Evolutionary conservation across 2,113 vertebrate species (phyloP).

Genomic region (Cairina moschata): DNA sequence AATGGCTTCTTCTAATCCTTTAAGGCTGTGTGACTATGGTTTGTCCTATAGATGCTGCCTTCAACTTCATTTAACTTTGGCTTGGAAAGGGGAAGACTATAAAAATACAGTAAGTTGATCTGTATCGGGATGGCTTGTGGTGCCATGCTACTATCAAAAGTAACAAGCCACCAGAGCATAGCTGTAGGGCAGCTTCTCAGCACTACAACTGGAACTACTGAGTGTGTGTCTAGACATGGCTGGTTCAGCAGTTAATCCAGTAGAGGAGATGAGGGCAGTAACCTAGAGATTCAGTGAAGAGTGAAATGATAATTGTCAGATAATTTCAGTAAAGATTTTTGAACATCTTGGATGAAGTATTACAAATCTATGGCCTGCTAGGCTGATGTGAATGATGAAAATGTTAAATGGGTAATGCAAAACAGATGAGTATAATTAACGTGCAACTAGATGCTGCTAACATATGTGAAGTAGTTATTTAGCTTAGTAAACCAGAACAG

Average conservation of each 20-base stretch:
- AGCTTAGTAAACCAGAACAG: not conserved
- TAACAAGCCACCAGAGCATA: not conserved
- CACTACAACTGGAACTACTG: not conserved
- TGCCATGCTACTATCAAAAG: constrained; percentile 5
- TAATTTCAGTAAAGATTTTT: not conserved
- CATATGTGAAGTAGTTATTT: not conserved
- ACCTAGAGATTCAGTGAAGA: not conserved
- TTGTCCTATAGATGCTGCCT: not conserved
- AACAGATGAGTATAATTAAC: not conserved
- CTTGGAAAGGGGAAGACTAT: not conserved
- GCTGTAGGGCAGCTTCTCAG: constrained; percentile 24
- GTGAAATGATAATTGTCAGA: not conserved
- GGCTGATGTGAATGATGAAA: not conserved
- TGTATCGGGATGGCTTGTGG: constrained; percentile 2
- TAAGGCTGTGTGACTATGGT: not conserved
- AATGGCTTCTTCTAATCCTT: constrained; percentile 24
- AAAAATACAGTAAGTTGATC: constrained; percentile 2
- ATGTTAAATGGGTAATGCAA: not conserved
- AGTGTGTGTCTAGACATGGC: not conserved
- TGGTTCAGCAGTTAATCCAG: not conserved
- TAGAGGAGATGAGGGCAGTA: not conserved
- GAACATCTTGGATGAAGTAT: not conserved
- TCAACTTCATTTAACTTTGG: constrained; percentile 16
- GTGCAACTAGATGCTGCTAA: not conserved
- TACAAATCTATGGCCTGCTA: not conserved